Percentiles rank a stretch among this genome's conserved stretches.
phyloP scores from a whole-genome alignment of 2,113 vertebrate species.

The Eonycteris spelaea region DNA sequence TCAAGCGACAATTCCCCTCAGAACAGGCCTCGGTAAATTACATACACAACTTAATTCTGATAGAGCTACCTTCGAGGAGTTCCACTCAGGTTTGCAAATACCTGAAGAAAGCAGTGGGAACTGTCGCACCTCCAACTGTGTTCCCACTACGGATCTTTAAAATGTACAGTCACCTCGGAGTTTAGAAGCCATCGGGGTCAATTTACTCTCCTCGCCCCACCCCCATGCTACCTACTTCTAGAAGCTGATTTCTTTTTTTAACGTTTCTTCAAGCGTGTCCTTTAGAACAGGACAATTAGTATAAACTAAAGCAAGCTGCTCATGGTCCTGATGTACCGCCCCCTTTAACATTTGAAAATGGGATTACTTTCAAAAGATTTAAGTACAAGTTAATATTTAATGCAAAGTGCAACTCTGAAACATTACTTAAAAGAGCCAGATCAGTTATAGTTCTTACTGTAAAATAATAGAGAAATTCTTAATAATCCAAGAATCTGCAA shows the following conservation, averaged over 20 bases:
- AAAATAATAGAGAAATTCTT: slow-evolving; percentile 17
- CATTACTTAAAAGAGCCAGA: background rate
- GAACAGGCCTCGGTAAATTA: background rate
- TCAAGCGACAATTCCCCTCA: background rate
- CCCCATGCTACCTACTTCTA: background rate
- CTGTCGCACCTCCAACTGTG: background rate
- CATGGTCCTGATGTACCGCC: background rate
- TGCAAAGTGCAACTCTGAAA: background rate
- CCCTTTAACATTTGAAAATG: background rate
- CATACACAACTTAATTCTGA: background rate
- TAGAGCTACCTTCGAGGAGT: background rate
- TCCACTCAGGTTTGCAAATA: background rate
- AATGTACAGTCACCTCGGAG: background rate
- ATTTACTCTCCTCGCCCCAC: background rate
- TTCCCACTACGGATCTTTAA: background rate
- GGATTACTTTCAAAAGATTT: background rate
- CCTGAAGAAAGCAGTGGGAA: background rate
- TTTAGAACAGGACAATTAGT: background rate
- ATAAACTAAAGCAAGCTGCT: background rate
- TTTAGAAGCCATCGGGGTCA: background rate
- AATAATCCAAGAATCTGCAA: background rate
- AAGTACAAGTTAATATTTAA: background rate
- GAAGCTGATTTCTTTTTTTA: background rate
- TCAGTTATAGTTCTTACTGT: background rate
- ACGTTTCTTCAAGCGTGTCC: background rate